Percentiles rank a stretch among this genome's conserved stretches.
Evolutionary conservation across 2,113 vertebrate species (phyloP).

Genomic region (Hypomesus transpacificus): DNA sequence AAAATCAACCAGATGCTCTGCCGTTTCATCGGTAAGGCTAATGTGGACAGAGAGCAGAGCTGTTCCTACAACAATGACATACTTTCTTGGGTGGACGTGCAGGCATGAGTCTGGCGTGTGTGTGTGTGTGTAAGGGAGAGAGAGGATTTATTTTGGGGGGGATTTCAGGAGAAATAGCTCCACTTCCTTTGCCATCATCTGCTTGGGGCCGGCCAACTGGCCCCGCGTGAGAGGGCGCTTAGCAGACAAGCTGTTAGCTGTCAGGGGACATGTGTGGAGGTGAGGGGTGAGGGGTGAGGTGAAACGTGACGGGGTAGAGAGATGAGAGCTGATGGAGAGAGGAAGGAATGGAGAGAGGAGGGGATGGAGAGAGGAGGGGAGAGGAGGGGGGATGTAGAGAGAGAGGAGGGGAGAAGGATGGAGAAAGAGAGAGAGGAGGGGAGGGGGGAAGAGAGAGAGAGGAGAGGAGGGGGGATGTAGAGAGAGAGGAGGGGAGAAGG

Average conservation of each 20-base stretch:
- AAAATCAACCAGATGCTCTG: background rate
- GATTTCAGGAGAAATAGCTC: conserved; percentile 11
- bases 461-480: background rate
- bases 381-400: background rate
- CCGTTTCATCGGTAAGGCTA: background rate
- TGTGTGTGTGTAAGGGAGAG: background rate
- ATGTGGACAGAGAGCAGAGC: conserved; percentile 16
- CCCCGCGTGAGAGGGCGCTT: background rate
- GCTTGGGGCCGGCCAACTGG: background rate
- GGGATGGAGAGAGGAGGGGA: too few relatives aligned
- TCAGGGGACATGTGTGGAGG: background rate
- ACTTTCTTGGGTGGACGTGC: background rate
- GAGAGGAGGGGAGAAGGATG: background rate
- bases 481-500: background rate
- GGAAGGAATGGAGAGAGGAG: too few relatives aligned
- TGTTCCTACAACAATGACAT: conserved; percentile 7
- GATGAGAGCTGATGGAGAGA: background rate
- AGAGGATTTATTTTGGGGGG: background rate
- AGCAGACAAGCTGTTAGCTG: background rate
- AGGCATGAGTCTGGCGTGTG: background rate
- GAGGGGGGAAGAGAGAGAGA: background rate
- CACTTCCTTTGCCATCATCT: conserved; percentile 17
- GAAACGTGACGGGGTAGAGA: background rate
- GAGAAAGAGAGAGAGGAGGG: background rate
- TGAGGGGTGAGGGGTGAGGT: background rate